Conservation (phyloP, 2,888 invertebrate species). For the Mesochorus sp. region DNA sequence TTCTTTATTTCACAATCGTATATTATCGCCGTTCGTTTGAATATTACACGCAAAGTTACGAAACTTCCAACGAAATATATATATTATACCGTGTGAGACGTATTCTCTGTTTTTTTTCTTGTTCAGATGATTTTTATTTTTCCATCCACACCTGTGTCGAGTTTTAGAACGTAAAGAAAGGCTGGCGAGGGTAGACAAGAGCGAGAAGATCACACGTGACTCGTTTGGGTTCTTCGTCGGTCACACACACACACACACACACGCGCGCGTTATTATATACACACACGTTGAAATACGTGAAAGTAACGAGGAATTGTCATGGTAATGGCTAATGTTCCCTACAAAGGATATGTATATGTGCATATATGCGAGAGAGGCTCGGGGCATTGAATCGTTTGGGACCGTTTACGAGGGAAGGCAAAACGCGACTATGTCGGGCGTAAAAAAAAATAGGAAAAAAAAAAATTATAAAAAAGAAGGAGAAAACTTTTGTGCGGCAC, state of each 20-base stretch:
- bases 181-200: not conserved
- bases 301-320: conserved; percentile 57
- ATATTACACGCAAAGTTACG: no score
- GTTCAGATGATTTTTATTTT: no score
- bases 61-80: no score
- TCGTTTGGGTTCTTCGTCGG: not conserved
- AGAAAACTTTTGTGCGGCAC: not conserved
- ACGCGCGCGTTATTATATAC: conserved; percentile 15
- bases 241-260: no score
- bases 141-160: no score
- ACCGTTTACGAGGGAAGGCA: not conserved
- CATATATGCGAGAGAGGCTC: not conserved
- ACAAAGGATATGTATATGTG: not conserved
- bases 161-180: no score
- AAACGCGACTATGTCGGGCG: no score
- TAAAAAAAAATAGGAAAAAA: not conserved
- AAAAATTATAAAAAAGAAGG: not conserved
- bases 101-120: no score
- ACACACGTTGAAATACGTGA: conserved; percentile 38
- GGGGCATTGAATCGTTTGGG: not conserved
- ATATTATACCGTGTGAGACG: no score
- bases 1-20: no score
- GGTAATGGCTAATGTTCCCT: conserved; percentile 40
- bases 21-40: no score
- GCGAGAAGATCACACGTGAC: not conserved